Evolutionary conservation across 2,113 vertebrate species (phyloP).

Genomic region (Alethe diademata): DNA sequence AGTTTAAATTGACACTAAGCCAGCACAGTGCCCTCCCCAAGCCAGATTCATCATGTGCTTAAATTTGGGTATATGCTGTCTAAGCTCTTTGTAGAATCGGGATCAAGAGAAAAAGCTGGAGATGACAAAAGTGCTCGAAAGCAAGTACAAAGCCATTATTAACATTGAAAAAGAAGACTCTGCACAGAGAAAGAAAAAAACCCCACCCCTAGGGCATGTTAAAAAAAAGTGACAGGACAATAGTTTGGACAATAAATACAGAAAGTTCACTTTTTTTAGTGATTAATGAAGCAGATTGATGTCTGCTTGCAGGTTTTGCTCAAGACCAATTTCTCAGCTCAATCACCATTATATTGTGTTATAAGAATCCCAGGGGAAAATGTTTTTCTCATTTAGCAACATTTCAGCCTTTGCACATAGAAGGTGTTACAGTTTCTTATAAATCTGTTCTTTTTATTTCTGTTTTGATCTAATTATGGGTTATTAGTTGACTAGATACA

Average conservation of each 20-base stretch:
- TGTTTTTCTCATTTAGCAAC: not conserved
- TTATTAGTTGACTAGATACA: not conserved
- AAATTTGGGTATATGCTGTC: not conserved
- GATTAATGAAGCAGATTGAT: not conserved
- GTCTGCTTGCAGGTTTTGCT: not conserved
- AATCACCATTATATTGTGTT: not conserved
- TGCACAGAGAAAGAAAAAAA: not conserved
- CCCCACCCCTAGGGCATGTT: fast-evolving
- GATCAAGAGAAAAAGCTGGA: not conserved
- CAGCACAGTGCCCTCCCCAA: not conserved
- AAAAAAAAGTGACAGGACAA: not conserved
- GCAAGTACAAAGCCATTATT: not conserved
- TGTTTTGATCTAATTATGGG: not conserved
- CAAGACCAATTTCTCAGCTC: not conserved
- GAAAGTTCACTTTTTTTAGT: not conserved
- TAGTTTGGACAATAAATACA: not conserved
- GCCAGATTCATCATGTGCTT: not conserved
- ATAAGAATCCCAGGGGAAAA: not conserved
- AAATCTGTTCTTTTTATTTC: not conserved
- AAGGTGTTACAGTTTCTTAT: not conserved
- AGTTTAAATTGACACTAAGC: not conserved
- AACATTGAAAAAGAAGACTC: not conserved
- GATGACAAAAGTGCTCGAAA: not conserved
- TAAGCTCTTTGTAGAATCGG: not conserved
- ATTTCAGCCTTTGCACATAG: not conserved